Evolutionary conservation across 2,113 vertebrate genomes (phyloP), one percentile per base, ranked within the genome.

Genomic region (Himantopus leucocephalus): DNA sequence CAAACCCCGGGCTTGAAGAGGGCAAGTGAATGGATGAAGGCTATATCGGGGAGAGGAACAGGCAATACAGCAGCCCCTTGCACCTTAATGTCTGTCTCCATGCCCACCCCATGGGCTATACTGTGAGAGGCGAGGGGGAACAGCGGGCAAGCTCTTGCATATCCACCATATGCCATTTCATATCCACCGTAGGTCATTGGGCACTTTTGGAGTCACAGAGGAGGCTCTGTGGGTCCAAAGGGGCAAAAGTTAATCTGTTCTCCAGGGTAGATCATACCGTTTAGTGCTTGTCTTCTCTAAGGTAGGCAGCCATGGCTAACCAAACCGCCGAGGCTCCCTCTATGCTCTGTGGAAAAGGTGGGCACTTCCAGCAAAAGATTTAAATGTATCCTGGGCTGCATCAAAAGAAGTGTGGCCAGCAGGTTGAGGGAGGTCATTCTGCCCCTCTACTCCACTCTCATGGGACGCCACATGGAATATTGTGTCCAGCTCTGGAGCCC

Each of bases 171-270:
- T 80, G 37, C 19, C 39, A 59, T 41, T 81, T 7, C 12, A n/a
- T 34, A 39, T 19, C 16, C 29, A 47, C 55, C 0, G 0, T 37
- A 80, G 50, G 41, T 86, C 53, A 68, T 39, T 0, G 0, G 50
- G 22, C 41, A 66, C n/a, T 29, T 85, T 43, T 5, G 14, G 27
- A 32, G 29, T 20, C 39, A 43, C 30, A 30, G 48, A 22, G 48
- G 47, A 71, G 19, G 47, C 29, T 86, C 52, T 56, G 37, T 41
- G 64, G 32, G 80, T 67, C 68, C 48, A 58, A 77, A 94, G 71
- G 43, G 73, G 43, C 27, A 23, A 85, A 92, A 92, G 5, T 14
- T 21, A 72, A 43, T 55, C n/a, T 1, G 1, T 60, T 94, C 56
- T 90, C 47, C n/a, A 26, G 37, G 8, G 15, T 6, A 23, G 50